A percentile compares a stretch with the other conserved stretches of the same genome.
Evolutionary conservation across 2,888 invertebrate genomes (phyloP).

Genomic region (Allophyes oxyacanthae): DNA sequence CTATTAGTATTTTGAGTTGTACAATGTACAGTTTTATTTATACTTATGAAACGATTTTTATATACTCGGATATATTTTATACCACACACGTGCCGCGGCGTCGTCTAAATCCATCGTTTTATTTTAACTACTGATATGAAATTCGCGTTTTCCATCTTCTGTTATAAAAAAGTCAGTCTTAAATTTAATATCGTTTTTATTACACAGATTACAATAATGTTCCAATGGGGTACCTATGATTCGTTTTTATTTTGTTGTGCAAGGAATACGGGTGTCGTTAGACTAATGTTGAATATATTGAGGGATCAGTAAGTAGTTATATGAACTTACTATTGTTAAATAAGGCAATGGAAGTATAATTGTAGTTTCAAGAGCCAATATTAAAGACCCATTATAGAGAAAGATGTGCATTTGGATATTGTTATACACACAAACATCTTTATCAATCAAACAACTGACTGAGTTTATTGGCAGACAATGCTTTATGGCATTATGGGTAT

Average conservation of each 20-base stretch:
- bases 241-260: conserved; percentile 52
- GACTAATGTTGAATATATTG: no score
- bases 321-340: no score
- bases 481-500: no score
- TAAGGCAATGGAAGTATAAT: no score
- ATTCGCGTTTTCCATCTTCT: conserved; percentile 81
- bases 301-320: no score
- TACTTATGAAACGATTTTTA: conserved; percentile 43
- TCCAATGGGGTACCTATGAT: conserved; percentile 65
- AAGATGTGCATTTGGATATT: no score
- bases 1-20: no score
- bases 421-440: no score
- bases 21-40: conserved; percentile 3
- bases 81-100: conserved; percentile 69
- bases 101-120: conserved; percentile 80
- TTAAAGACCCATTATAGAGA: no score
- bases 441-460: no score
- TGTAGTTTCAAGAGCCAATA: no score
- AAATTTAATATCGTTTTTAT: conserved; percentile 87
- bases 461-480: no score
- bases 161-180: conserved; percentile 83
- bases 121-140: conserved; percentile 87
- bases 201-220: conserved; percentile 85
- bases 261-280: conserved; percentile 18
- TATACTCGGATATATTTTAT: conserved; percentile 59